Percentiles rank a stretch among this genome's conserved stretches.
phyloP scores from a whole-genome alignment of 1,140 invertebrate genomes.

The Ceratitis capitata region DNA sequence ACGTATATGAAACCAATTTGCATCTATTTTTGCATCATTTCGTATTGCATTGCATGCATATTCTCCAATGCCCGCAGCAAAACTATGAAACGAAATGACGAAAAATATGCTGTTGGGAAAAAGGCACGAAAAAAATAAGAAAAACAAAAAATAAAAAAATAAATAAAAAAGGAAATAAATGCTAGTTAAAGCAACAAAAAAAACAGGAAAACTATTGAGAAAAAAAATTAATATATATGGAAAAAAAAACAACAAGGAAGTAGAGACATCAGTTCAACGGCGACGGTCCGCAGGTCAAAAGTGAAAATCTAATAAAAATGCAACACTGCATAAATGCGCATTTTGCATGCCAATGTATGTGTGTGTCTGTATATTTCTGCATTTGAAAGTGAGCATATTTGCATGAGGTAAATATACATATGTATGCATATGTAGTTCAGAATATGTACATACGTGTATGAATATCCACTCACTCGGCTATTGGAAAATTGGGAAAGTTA shows the following conservation, averaged over 20 bases:
- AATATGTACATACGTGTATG: neutral
- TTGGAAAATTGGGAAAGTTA: neutral
- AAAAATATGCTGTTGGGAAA: neutral
- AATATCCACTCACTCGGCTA: neutral
- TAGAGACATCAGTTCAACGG: neutral
- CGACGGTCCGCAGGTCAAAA: neutral
- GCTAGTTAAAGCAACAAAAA: neutral
- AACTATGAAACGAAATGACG: neutral
- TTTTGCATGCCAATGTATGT: neutral
- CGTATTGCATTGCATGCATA: neutral
- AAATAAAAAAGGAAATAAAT: neutral
- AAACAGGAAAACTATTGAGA: neutral
- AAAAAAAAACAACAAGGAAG: neutral
- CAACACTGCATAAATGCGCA: slow-evolving; percentile 7
- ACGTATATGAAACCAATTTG: neutral
- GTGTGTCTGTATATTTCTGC: neutral
- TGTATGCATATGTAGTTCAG: neutral
- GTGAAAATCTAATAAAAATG: slow-evolving; percentile 27
- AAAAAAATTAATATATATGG: neutral
- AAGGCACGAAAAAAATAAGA: neutral
- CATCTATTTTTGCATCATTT: neutral
- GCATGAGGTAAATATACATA: neutral
- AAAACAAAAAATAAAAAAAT: neutral
- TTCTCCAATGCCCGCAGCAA: neutral
- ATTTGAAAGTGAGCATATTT: neutral